Conservation (phyloP, 2,113 vertebrate species). For the Psephotus haematonotus region DNA sequence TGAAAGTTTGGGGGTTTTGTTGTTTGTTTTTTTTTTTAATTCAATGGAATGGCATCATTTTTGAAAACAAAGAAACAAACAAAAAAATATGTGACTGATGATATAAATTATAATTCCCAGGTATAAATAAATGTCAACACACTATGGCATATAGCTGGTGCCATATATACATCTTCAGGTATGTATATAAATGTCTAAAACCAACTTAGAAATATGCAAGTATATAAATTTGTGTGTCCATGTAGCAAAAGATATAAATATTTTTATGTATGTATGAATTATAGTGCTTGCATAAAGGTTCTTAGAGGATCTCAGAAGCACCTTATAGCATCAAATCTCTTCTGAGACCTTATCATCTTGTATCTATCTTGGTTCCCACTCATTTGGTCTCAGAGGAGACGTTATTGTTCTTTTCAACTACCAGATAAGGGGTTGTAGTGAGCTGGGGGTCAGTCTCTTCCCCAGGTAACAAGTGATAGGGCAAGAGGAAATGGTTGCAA, state of each 20-base stretch:
- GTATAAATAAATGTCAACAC: neutral
- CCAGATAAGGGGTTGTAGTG: neutral
- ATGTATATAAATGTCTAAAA: neutral
- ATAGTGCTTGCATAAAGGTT: neutral
- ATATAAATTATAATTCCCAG: neutral
- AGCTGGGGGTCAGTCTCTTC: rapidly evolving
- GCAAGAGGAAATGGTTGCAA: neutral
- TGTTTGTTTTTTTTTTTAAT: neutral
- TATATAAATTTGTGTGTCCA: neutral
- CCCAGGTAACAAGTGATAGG: rapidly evolving
- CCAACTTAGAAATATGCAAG: neutral
- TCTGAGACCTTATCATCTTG: neutral
- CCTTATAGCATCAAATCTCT: neutral
- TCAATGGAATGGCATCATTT: neutral
- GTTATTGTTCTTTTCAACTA: neutral
- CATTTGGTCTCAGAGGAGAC: neutral
- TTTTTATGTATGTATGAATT: neutral
- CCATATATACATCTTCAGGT: neutral
- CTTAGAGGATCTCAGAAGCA: neutral
- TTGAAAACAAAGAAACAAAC: neutral
- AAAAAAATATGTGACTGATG: neutral
- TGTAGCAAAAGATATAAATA: neutral
- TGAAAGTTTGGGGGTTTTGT: neutral
- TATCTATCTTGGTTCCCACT: neutral
- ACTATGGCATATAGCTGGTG: neutral